Evolutionary conservation across 2,113 vertebrate genomes (phyloP).

Genomic region (Sinocyclocheilus maitianheensis): DNA sequence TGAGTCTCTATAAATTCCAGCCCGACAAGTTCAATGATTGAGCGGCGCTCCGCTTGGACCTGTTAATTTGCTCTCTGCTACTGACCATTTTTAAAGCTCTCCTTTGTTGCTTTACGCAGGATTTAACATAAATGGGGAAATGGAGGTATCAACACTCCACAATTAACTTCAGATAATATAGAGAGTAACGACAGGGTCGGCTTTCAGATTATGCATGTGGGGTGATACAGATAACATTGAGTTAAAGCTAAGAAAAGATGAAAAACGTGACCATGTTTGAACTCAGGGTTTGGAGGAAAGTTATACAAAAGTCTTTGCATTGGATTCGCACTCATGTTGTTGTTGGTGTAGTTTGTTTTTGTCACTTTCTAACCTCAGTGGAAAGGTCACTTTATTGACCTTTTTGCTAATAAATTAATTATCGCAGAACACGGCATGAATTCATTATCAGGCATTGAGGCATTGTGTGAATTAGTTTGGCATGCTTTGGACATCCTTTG

Average conservation of each 20-base stretch:
- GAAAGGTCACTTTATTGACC: neutral
- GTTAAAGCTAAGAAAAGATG: neutral
- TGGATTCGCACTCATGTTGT: neutral
- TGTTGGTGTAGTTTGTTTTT: neutral
- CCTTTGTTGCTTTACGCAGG: neutral
- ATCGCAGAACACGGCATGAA: neutral
- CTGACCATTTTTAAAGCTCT: slow-evolving; percentile 1
- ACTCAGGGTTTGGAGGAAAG: neutral
- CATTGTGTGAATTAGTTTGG: slow-evolving; percentile 24
- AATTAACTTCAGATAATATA: neutral
- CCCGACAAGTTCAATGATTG: slow-evolving; percentile 59
- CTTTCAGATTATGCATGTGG: neutral
- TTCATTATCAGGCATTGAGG: slow-evolving; percentile 9
- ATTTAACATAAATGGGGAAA: neutral
- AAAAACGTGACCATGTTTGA: neutral
- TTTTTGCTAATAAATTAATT: slow-evolving; percentile 13
- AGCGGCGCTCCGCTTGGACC: slow-evolving; percentile 47
- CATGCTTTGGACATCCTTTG: slow-evolving; percentile 26
- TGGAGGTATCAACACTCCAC: neutral
- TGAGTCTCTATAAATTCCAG: slow-evolving; percentile 61
- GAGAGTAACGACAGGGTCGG: neutral
- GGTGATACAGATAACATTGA: neutral
- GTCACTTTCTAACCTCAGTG: slow-evolving; percentile 20
- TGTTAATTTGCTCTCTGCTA: slow-evolving; percentile 12
- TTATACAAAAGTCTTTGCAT: neutral